phyloP scores from a whole-genome alignment of 2,113 vertebrate genomes.

The Penelope pileata region DNA sequence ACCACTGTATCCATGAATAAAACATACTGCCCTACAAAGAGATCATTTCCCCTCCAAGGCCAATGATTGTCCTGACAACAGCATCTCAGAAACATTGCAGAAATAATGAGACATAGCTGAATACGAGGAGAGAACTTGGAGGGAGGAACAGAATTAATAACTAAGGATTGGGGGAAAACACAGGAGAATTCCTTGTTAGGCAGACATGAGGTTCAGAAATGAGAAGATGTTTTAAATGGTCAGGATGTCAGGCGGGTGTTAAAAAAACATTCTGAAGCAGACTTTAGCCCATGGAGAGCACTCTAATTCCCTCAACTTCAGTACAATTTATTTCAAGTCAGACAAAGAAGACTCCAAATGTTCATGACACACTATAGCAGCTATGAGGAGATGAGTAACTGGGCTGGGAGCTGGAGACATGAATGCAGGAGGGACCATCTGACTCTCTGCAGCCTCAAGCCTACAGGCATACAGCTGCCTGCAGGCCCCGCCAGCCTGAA shows the following conservation, averaged over 20 bases:
- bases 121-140: not conserved
- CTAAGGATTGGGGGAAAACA: not conserved
- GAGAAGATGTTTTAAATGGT: slow-evolving; percentile 3
- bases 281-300: not conserved
- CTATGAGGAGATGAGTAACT: not conserved
- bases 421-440: not conserved
- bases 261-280: slow-evolving; percentile 26
- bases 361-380: slow-evolving; percentile 11
- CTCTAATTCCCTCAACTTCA: slow-evolving; percentile 53
- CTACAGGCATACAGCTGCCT: not conserved
- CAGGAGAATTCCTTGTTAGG: slow-evolving; percentile 7
- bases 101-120: not conserved
- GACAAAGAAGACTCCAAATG: slow-evolving; percentile 34
- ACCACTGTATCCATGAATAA: not conserved
- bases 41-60: not conserved
- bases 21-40: not conserved
- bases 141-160: slow-evolving; percentile 25
- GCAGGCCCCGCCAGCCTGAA: not conserved
- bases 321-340: slow-evolving; percentile 57
- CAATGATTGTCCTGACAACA: not conserved
- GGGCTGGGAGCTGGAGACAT: not conserved
- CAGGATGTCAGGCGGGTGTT: slow-evolving; percentile 5
- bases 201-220: not conserved
- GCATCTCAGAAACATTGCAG: not conserved
- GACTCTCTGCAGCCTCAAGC: not conserved